Base-by-base conservation (phyloP, 2,888 invertebrate species). In the Drosophila flavopinicola region DNA sequence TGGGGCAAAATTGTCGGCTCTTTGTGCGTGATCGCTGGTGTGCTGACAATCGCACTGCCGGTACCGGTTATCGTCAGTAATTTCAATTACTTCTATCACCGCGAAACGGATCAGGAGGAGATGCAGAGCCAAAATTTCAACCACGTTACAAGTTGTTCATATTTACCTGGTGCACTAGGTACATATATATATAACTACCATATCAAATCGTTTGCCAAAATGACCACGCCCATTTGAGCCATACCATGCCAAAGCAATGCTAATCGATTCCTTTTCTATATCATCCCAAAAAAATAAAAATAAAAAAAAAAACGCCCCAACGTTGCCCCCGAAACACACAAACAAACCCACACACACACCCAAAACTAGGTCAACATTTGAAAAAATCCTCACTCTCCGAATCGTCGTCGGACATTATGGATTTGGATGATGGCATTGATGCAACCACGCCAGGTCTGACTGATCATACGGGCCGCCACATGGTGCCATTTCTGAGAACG, bases 81-180 rank as follows among this genome's bases (percentile, higher is more conserved):
- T 94, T 99, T 99, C 95, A 99, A 99, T 93, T 99, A 99, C 94
- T 99, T 99, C 95, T 99, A 99, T 93, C 99, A 99, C 92, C 96
- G 99, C 90, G 99, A 99, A 94, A 98, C 98, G 89, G 99, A 99
- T 93, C 98, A 98, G 93, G 98, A 99, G 92, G 98, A 99, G 93
- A 97, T 98, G 97, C 98, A 98, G 93, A 98, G 98, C 90, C 97
- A 97, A 93, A 98, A 98, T 94, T 98, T 98, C 93, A 98, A 98
- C 93, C 98, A 98, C 92, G 98, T 98, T 92, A 97, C 97, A 91
- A 97, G 97, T 93, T 98, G 98, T 93, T 98, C 98, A 88, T 98
- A 97, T 93, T 94, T 98, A 92, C 98, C 98, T 91, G 97, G 97
- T 91, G 97, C 97, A 91, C 93, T 97, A 93, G 96, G 96, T 94